These are phyloP conservation scores for Brachionus rubens DNA, from an alignment of 1,140 invertebrate species.

Conservation along the genomic window DNA sequence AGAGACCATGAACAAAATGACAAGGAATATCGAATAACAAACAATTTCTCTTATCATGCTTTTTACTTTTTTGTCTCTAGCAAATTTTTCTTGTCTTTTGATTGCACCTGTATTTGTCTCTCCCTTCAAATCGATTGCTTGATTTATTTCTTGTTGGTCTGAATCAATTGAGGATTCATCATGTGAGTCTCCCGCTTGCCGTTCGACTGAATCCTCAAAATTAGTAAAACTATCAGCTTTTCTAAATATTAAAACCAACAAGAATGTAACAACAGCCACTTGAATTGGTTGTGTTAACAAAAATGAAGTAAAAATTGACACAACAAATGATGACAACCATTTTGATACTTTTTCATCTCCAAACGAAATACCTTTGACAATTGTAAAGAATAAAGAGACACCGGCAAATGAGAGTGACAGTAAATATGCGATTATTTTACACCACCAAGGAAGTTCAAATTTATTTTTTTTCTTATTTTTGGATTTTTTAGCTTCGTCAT, in stretches of 20 bases:
- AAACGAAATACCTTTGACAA: too few species aligned
- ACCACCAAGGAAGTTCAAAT: conserved; percentile 62
- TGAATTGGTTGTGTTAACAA: conserved; percentile 64
- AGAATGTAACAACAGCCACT: conserved; percentile 62
- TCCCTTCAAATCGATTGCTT: too few species aligned
- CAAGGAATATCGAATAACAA: too few species aligned
- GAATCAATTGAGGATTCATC: too few species aligned
- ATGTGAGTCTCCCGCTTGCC: not conserved
- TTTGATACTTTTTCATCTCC: too few species aligned
- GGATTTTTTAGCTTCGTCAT: too few species aligned
- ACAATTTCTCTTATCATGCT: too few species aligned
- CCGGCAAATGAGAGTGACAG: conserved; percentile 59
- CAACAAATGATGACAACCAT: conserved; percentile 64
- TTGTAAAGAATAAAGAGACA: conserved; percentile 61
- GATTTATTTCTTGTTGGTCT: too few species aligned
- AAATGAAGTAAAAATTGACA: conserved; percentile 64
- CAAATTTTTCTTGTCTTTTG: too few species aligned
- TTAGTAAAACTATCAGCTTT: conserved; percentile 55
- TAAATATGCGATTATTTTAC: conserved; percentile 62
- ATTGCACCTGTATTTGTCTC: too few species aligned
- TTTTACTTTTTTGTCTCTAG: too few species aligned
- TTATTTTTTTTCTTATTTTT: conserved; percentile 49
- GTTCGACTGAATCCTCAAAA: not conserved
- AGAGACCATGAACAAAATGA: too few species aligned
- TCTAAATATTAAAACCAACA: conserved; percentile 62